Conservation (phyloP, 2,888 invertebrate species). For the Bhutanitis thaidina region DNA sequence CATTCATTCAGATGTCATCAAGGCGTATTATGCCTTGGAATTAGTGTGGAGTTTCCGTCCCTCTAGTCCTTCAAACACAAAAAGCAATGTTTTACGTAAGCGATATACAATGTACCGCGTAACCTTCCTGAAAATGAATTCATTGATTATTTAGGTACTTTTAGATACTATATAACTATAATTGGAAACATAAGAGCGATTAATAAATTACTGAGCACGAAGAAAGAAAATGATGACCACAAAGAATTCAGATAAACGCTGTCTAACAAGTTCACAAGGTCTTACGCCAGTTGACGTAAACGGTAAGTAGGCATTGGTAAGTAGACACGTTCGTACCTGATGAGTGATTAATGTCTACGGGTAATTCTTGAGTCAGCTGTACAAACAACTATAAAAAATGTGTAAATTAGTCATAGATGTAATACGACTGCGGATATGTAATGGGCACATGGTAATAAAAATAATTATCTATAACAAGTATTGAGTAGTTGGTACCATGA, state of each 20-base stretch:
- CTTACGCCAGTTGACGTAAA: conserved; percentile 19
- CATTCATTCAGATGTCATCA: conserved; percentile 49
- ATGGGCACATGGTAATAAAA: too few species aligned
- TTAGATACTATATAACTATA: too few species aligned
- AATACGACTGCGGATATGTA: background rate
- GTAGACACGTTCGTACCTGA: conserved; percentile 12
- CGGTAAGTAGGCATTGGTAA: conserved; percentile 18
- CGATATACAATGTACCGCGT: conserved; percentile 13
- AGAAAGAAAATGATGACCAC: conserved; percentile 12
- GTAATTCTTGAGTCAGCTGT: conserved; percentile 18
- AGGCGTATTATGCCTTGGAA: conserved; percentile 40
- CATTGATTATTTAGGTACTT: too few species aligned
- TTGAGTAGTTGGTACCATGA: too few species aligned
- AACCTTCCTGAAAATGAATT: background rate
- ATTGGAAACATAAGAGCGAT: too few species aligned
- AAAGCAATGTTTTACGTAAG: conserved; percentile 27
- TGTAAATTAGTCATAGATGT: conserved; percentile 14
- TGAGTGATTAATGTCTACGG: conserved; percentile 15
- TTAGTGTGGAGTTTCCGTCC: conserved; percentile 33
- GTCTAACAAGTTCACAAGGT: conserved; percentile 15
- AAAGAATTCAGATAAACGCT: conserved; percentile 10
- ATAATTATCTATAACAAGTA: too few species aligned
- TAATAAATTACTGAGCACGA: background rate
- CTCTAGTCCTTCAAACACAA: conserved; percentile 14
- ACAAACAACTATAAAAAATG: conserved; percentile 11